Evolutionary conservation across 30 jellyfish, hydroid and myxozoan species (phyloP).

Genomic region (Aurelia coerulea): DNA sequence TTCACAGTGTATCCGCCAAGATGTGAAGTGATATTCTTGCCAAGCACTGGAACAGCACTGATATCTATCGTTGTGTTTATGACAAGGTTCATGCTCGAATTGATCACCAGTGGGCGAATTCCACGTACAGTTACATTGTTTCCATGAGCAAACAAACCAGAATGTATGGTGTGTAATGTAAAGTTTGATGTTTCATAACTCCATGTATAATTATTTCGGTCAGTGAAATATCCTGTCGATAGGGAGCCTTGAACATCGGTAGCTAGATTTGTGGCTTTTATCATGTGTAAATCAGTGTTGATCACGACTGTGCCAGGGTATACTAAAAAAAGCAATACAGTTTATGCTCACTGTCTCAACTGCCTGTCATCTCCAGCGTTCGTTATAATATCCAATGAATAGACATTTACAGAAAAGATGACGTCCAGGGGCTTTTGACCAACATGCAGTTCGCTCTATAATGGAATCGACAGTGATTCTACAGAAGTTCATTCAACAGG

Average conservation of each 20-base stretch:
- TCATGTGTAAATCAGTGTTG: too few relatives aligned
- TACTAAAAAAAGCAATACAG: too few relatives aligned
- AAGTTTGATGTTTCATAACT: not conserved
- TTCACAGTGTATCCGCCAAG: slow-evolving; percentile 46
- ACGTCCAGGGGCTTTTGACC: too few relatives aligned
- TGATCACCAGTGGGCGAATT: slow-evolving; percentile 15
- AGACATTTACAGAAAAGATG: too few relatives aligned
- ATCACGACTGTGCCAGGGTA: too few relatives aligned
- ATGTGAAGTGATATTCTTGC: not conserved
- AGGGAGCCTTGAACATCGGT: not conserved
- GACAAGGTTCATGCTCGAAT: not conserved
- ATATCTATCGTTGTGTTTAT: slow-evolving; percentile 35
- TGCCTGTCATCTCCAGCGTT: too few relatives aligned
- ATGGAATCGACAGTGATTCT: too few relatives aligned
- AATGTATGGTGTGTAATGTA: not conserved
- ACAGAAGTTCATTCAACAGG: too few relatives aligned
- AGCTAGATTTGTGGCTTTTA: too few relatives aligned
- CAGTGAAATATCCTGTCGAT: not conserved
- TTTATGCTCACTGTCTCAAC: too few relatives aligned
- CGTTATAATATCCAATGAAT: too few relatives aligned
- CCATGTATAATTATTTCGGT: slow-evolving; percentile 31
- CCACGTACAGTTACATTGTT: slow-evolving; percentile 26
- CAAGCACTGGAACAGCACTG: slow-evolving; percentile 20
- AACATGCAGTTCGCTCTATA: too few relatives aligned
- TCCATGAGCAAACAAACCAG: slow-evolving; percentile 15